Evolutionary conservation across 2,113 vertebrate species (phyloP).

Genomic region (Antechinus stuartii): DNA sequence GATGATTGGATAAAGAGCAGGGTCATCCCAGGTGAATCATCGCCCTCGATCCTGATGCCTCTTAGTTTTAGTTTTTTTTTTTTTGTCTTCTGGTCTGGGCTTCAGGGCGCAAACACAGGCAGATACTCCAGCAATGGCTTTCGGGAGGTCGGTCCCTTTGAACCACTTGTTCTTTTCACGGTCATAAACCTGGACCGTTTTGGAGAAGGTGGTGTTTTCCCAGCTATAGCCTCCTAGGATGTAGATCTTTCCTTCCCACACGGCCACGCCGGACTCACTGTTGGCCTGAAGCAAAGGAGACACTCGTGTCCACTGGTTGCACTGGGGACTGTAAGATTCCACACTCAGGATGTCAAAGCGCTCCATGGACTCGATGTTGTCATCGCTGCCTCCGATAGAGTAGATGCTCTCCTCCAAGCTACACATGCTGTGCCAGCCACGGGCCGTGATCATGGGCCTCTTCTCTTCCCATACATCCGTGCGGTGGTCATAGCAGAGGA

Average conservation of each 20-base stretch:
- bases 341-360: constrained; percentile 94
- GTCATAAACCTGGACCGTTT: constrained; percentile 92
- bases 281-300: constrained; percentile 91
- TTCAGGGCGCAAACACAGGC: constrained; percentile 92
- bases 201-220: constrained; percentile 94
- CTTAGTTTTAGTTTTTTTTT: constrained; percentile 83
- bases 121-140: constrained; percentile 92
- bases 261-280: constrained; percentile 94
- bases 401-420: constrained; percentile 92
- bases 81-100: constrained; percentile 85
- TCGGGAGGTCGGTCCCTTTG: constrained; percentile 91
- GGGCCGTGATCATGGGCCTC: constrained; percentile 90
- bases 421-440: constrained; percentile 98
- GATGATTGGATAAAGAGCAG: background rate
- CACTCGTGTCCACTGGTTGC: constrained; percentile 93
- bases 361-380: constrained; percentile 92
- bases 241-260: constrained; percentile 91
- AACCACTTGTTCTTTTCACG: constrained; percentile 89
- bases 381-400: constrained; percentile 93
- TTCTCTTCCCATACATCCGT: constrained; percentile 90
- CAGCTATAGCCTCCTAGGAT: constrained; percentile 97
- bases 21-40: constrained; percentile 60
- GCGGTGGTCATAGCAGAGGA: constrained; percentile 92
- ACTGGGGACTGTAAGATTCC: constrained; percentile 92
- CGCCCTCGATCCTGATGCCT: constrained; percentile 80